A percentile compares a stretch with the other conserved stretches of the same genome.
Conservation (phyloP, 2,797 vertebrate genomes). For the Sciaenops ocellatus region DNA sequence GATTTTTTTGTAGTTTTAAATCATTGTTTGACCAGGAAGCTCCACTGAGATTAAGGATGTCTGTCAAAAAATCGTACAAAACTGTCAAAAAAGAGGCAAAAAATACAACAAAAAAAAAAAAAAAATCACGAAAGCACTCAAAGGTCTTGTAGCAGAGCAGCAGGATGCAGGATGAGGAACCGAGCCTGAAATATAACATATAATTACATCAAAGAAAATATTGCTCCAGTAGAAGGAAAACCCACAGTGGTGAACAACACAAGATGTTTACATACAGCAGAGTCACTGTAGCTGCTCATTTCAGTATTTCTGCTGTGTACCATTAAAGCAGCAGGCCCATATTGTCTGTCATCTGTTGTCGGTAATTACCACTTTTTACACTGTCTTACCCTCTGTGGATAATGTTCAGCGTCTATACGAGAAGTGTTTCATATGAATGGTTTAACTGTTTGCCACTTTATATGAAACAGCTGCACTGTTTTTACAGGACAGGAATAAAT, state of each 20-base stretch:
- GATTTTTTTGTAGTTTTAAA: conserved; percentile 32
- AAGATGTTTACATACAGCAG: conserved; percentile 72
- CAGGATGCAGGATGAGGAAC: conserved; percentile 37
- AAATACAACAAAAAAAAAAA: not conserved
- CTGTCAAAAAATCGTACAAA: conserved; percentile 20
- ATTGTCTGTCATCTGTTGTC: conserved; percentile 82
- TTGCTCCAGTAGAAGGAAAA: conserved; percentile 48
- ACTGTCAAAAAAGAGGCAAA: not conserved
- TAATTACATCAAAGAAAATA: conserved; percentile 66
- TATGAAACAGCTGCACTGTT: conserved; percentile 80
- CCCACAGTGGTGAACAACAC: conserved; percentile 59
- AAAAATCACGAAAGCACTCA: conserved; percentile 29
- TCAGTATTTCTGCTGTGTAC: conserved; percentile 66
- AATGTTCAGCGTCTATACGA: conserved; percentile 66
- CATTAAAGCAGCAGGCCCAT: conserved; percentile 77
- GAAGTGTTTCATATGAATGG: conserved; percentile 74
- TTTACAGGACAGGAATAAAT: conserved; percentile 74
- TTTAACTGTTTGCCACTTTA: conserved; percentile 77
- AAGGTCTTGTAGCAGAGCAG: conserved; percentile 30
- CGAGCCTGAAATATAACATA: conserved; percentile 52
- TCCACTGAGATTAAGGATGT: conserved; percentile 29
- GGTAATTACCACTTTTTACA: conserved; percentile 83
- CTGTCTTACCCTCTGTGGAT: conserved; percentile 72
- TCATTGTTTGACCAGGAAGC: conserved; percentile 32
- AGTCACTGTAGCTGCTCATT: conserved; percentile 63